These are phyloP conservation scores for Carassius carassius DNA, from an alignment of 2,113 vertebrate genomes.

Conservation along the genomic window DNA sequence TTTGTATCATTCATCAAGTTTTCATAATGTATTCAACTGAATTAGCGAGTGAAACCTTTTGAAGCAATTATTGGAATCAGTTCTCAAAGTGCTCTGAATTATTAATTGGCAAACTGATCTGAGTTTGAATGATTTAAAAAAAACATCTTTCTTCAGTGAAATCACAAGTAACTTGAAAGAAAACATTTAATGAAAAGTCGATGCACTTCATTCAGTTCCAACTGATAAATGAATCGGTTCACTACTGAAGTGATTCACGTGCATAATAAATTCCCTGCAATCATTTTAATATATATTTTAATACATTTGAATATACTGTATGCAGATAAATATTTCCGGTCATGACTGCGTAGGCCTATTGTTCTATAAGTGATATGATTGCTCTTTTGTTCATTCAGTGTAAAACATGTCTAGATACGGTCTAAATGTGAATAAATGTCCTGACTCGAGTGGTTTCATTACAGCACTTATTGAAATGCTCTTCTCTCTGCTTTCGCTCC, in stretches of 20 bases:
- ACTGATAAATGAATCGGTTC: background rate
- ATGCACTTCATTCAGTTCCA: too few species aligned
- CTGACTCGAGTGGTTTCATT: background rate
- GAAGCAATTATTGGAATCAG: background rate
- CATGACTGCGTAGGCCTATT: background rate
- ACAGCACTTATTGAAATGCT: background rate
- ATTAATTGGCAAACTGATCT: background rate
- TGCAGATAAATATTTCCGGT: background rate
- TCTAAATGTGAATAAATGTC: background rate
- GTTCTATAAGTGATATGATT: background rate
- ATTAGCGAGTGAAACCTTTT: background rate
- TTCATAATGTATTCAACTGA: background rate
- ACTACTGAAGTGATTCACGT: background rate
- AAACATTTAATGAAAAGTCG: too few species aligned
- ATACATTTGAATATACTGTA: background rate
- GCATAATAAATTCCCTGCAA: background rate
- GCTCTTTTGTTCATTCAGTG: background rate
- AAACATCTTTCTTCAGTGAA: background rate
- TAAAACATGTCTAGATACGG: background rate
- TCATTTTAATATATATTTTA: background rate
- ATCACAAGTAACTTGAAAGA: background rate
- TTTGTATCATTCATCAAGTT: background rate
- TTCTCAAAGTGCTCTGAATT: background rate
- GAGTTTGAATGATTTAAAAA: background rate
- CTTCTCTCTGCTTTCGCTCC: background rate